Percentiles rank a stretch among this genome's conserved stretches.
phyloP scores from a whole-genome alignment of 1,140 invertebrate genomes.

The Orussus abietinus region DNA sequence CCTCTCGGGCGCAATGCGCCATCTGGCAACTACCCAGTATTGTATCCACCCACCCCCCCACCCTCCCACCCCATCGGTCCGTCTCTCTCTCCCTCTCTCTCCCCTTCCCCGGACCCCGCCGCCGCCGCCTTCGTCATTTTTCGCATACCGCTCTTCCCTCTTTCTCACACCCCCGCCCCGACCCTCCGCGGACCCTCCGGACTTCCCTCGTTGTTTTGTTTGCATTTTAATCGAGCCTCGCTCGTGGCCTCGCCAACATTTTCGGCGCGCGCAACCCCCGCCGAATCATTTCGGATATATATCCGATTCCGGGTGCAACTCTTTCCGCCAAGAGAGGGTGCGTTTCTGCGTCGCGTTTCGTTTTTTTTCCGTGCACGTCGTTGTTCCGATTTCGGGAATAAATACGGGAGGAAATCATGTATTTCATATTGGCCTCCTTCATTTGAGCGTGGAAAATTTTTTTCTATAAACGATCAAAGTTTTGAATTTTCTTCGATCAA shows the following conservation, averaged over 20 bases:
- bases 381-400: too few species aligned
- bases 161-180: background rate
- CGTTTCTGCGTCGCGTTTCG: too few species aligned
- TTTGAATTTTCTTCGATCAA: too few species aligned
- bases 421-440: too few species aligned
- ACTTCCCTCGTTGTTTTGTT: slow-evolving; percentile 13
- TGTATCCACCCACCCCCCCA: slow-evolving; percentile 16
- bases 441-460: too few species aligned
- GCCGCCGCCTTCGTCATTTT: background rate
- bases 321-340: too few species aligned
- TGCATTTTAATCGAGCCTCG: slow-evolving; percentile 21
- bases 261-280: too few species aligned
- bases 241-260: background rate
- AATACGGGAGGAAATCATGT: too few species aligned
- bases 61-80: slow-evolving; percentile 10
- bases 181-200: background rate
- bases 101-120: background rate
- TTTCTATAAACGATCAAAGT: too few species aligned
- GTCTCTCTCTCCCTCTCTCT: slow-evolving; percentile 9
- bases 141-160: background rate
- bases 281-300: too few species aligned
- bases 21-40: slow-evolving; percentile 28
- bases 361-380: too few species aligned
- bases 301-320: too few species aligned
- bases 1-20: slow-evolving; percentile 24